A percentile compares a stretch with the other conserved stretches of the same genome.
Conservation (phyloP, 2,888 invertebrate genomes). For the Ophion slaviceki region DNA sequence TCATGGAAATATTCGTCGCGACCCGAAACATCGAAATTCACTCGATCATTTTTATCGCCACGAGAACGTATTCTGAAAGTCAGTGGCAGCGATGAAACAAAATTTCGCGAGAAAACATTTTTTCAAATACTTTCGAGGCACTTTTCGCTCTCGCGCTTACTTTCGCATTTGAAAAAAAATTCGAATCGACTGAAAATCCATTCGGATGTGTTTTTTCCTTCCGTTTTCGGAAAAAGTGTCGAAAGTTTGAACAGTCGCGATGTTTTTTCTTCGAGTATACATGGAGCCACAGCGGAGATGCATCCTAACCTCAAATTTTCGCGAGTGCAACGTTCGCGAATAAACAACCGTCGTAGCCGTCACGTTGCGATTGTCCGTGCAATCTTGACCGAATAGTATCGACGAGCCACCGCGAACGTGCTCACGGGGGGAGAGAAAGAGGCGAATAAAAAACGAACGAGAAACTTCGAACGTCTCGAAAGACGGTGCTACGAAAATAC, state of each 20-base stretch:
- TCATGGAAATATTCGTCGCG: too few relatives aligned
- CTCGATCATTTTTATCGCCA: background rate
- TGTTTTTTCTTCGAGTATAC: background rate
- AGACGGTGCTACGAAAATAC: constrained; percentile 34
- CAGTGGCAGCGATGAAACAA: background rate
- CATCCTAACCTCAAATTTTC: constrained; percentile 50
- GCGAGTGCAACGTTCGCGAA: background rate
- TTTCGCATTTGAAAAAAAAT: background rate
- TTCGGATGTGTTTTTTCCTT: background rate
- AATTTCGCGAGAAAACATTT: background rate
- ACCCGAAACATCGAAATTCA: background rate
- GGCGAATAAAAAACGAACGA: background rate
- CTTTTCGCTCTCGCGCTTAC: background rate
- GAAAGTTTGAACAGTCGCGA: background rate
- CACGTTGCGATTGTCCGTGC: constrained; percentile 8
- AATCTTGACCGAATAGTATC: constrained; percentile 41
- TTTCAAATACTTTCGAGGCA: background rate
- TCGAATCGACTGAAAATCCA: background rate
- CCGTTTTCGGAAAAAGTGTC: background rate
- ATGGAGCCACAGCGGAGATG: background rate
- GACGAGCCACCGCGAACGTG: constrained; percentile 25
- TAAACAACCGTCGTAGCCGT: background rate
- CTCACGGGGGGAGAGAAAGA: background rate
- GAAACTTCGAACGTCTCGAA: background rate
- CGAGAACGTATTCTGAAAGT: background rate